These are phyloP conservation scores for Nomada fabriciana DNA, from an alignment of 2,888 invertebrate species.

Conservation along the genomic window DNA sequence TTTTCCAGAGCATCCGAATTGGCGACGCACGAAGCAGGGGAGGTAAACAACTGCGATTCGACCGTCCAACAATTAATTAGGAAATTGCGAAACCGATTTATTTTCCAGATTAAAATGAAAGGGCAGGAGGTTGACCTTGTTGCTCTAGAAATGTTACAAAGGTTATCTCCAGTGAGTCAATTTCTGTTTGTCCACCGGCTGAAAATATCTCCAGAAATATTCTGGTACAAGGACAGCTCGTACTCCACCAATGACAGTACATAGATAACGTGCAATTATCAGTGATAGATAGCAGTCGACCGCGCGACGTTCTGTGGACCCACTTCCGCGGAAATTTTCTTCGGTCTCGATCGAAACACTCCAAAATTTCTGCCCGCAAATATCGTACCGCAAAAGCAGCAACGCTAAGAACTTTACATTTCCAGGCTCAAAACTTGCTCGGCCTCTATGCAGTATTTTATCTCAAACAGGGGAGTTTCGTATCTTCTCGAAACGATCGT, in stretches of 20 bases:
- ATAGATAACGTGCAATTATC: slow-evolving; percentile 46
- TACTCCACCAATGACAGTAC: not conserved
- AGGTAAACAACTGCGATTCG: not conserved
- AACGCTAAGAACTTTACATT: not conserved
- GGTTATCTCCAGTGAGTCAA: slow-evolving; percentile 18
- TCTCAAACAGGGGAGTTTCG: not conserved
- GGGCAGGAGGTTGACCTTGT: not conserved
- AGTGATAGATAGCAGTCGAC: not conserved
- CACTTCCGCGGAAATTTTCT: slow-evolving; percentile 45
- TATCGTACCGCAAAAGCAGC: not conserved
- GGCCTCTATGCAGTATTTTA: not conserved
- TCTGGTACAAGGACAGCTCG: slow-evolving; percentile 16
- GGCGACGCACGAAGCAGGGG: not conserved
- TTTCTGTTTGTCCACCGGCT: slow-evolving; percentile 6
- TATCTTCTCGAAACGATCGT: not conserved
- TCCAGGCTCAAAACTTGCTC: not conserved
- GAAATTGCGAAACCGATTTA: not conserved
- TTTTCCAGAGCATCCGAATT: not conserved
- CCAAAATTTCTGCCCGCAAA: not conserved
- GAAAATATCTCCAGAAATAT: slow-evolving; percentile 25
- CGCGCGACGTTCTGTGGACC: slow-evolving; percentile 29
- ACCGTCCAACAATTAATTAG: not conserved
- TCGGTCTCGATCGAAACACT: slow-evolving; percentile 2
- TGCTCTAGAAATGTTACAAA: not conserved
- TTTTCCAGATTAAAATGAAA: not conserved